These are phyloP conservation scores for Chelonus insularis DNA, from an alignment of 1,140 invertebrate genomes.

Conservation along the genomic window DNA sequence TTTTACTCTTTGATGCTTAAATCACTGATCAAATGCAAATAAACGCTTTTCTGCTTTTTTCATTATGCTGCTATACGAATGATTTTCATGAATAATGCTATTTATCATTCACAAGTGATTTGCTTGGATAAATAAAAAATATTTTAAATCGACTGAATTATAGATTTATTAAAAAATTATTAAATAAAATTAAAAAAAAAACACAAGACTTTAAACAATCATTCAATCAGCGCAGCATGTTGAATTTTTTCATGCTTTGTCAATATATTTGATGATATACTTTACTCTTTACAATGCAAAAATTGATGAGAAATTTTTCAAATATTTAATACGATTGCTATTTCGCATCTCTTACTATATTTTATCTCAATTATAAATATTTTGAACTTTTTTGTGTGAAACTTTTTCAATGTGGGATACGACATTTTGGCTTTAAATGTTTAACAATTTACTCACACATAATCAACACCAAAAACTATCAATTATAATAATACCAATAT, in stretches of 20 bases:
- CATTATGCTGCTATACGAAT: neutral
- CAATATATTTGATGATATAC: neutral
- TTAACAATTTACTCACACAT: neutral
- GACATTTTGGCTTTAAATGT: neutral
- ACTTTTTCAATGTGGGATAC: neutral
- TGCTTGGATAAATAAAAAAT: no score
- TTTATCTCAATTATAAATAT: no score
- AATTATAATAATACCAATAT: neutral
- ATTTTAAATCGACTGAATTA: no score
- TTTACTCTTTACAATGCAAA: neutral
- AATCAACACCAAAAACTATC: neutral
- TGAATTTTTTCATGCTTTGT: constrained; percentile 25
- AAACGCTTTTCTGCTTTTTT: neutral
- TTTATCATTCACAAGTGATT: no score
- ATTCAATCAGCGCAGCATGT: constrained; percentile 23
- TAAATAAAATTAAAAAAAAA: constrained; percentile 12
- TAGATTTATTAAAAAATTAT: no score
- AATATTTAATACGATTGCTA: constrained; percentile 4
- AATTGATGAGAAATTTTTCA: neutral
- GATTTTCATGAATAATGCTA: no score
- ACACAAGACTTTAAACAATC: neutral
- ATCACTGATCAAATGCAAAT: neutral
- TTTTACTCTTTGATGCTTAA: neutral
- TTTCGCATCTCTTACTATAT: no score
- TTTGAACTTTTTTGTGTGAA: neutral